Evolutionary conservation across 35 echinoderm and acorn worm species (phyloP).

Genomic region (Patiria miniata): DNA sequence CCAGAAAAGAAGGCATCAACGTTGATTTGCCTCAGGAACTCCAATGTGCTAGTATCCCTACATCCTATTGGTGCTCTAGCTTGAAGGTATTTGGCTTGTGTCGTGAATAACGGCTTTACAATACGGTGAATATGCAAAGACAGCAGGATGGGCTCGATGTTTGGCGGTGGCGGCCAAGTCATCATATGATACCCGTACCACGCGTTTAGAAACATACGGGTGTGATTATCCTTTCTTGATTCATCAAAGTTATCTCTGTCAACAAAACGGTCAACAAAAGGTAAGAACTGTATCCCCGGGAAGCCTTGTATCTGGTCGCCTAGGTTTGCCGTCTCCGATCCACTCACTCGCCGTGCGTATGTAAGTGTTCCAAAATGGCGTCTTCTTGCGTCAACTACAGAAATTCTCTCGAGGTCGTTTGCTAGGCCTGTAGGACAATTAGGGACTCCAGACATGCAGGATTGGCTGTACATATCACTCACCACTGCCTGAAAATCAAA

Average conservation of each 20-base stretch:
- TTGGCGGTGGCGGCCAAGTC: background rate
- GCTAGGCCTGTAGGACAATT: background rate
- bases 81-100: background rate
- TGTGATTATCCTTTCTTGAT: background rate
- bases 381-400: background rate
- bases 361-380: background rate
- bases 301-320: background rate
- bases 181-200: no score
- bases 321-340: background rate
- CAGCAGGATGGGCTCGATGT: background rate
- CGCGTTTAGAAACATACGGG: background rate
- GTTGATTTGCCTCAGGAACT: background rate
- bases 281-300: background rate
- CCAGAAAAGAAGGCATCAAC: background rate
- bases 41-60: no score
- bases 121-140: background rate
- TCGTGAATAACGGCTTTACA: background rate
- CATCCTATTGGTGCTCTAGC: background rate
- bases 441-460: no score
- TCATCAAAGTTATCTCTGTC: background rate
- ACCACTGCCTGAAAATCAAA: conserved; percentile 4
- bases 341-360: background rate
- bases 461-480: background rate
- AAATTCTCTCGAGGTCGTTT: background rate
- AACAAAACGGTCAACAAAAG: background rate